phyloP scores from a whole-genome alignment of 2,797 vertebrate genomes.

The Anableps anableps region DNA sequence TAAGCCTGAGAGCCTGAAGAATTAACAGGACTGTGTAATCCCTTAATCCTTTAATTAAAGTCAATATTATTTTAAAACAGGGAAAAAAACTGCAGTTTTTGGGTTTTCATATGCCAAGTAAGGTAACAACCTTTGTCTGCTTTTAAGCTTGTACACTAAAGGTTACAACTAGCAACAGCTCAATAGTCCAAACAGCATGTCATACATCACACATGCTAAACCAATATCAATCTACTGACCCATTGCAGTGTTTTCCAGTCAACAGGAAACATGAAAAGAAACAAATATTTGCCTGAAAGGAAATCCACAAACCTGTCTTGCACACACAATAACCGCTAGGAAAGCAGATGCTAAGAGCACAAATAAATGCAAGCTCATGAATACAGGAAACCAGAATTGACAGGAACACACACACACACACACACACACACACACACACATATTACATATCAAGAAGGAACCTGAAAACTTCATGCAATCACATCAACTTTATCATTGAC shows the following conservation, averaged over 20 bases:
- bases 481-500: background rate
- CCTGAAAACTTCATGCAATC: slow-evolving; percentile 2
- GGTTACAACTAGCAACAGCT: slow-evolving; percentile 19
- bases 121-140: slow-evolving; percentile 1
- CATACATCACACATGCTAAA: slow-evolving; percentile 19
- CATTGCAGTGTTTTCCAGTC: slow-evolving; percentile 4
- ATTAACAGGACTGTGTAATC: slow-evolving; percentile 65
- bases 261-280: slow-evolving; percentile 15
- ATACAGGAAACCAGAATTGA: slow-evolving; percentile 44
- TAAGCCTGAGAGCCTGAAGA: slow-evolving; percentile 50
- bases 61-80: slow-evolving; percentile 56
- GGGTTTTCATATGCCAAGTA: slow-evolving; percentile 24
- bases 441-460: slow-evolving; percentile 12
- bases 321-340: slow-evolving; percentile 30
- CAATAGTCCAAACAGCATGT: slow-evolving; percentile 20
- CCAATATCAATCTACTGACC: slow-evolving; percentile 8
- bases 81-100: slow-evolving; percentile 38
- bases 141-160: slow-evolving; percentile 16
- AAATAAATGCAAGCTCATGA: slow-evolving; percentile 23
- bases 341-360: slow-evolving; percentile 16
- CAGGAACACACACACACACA: background rate
- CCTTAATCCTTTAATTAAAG: slow-evolving; percentile 76
- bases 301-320: slow-evolving; percentile 40
- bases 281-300: slow-evolving; percentile 47
- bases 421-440: slow-evolving; percentile 1